A percentile compares a stretch with the other conserved stretches of the same genome.
Evolutionary conservation across 2,888 invertebrate genomes (phyloP).

Genomic region (Diarsia dahlii): DNA sequence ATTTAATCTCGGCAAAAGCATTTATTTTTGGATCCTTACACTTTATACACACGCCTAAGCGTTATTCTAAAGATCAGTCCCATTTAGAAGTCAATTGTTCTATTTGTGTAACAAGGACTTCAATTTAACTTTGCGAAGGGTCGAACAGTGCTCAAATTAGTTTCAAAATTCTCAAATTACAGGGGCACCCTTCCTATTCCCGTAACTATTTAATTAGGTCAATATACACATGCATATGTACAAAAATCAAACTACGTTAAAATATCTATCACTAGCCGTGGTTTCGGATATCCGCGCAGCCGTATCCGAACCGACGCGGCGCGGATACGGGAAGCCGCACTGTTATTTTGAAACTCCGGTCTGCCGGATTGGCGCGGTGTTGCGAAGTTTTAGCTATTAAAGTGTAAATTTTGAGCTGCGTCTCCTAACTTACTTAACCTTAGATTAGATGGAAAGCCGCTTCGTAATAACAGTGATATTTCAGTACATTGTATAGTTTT

Average conservation of each 20-base stretch:
- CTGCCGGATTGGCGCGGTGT: conserved; percentile 47
- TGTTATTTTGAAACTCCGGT: conserved; percentile 55
- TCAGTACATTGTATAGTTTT: conserved; percentile 58
- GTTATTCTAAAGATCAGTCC: neutral
- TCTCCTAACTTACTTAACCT: conserved; percentile 58
- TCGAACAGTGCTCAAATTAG: conserved; percentile 34
- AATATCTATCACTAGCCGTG: conserved; percentile 39
- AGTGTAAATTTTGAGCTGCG: conserved; percentile 64
- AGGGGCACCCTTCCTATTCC: neutral
- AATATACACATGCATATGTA: conserved; percentile 19
- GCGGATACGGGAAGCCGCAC: conserved; percentile 55
- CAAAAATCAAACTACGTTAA: conserved; percentile 42
- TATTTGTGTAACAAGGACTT: conserved; percentile 10
- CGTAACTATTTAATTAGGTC: conserved; percentile 32
- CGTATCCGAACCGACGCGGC: conserved; percentile 52
- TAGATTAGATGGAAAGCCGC: conserved; percentile 53
- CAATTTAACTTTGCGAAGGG: conserved; percentile 34
- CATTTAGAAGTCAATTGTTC: conserved; percentile 20
- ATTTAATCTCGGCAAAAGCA: conserved; percentile 12
- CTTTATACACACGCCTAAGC: neutral
- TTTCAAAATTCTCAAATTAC: conserved; percentile 32
- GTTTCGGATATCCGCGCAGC: conserved; percentile 59
- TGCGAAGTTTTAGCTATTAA: conserved; percentile 64
- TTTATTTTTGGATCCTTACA: conserved; percentile 3
- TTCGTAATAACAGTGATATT: conserved; percentile 59